phyloP scores from a whole-genome alignment of 2,113 vertebrate species.

The Eulemur rufifrons region DNA sequence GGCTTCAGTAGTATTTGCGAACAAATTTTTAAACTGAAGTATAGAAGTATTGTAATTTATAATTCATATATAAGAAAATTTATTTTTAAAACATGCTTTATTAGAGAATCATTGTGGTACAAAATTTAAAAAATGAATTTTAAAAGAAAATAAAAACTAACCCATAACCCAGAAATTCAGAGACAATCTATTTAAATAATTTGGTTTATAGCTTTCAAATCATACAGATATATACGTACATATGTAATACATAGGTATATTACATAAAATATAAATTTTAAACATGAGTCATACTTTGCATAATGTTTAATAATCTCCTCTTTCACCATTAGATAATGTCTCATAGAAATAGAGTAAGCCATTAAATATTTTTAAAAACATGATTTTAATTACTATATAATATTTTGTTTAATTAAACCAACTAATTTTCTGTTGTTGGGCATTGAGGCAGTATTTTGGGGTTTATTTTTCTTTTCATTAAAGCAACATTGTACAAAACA shows the following conservation, averaged over 20 bases:
- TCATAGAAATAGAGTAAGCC: background rate
- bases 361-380: conserved; percentile 12
- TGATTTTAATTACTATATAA: conserved; percentile 9
- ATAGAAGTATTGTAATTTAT: background rate
- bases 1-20: background rate
- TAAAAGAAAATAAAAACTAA: background rate
- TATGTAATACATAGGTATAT: background rate
- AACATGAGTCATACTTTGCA: background rate
- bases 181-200: background rate
- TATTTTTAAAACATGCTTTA: background rate
- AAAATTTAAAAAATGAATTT: background rate
- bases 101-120: background rate
- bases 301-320: background rate
- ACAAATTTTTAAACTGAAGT: background rate
- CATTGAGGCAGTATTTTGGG: background rate
- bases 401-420: background rate
- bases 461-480: background rate
- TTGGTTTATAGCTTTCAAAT: background rate
- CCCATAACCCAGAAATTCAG: background rate
- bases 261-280: background rate
- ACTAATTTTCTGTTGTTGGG: background rate
- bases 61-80: background rate
- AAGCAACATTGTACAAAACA: background rate
- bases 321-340: background rate
- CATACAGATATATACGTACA: background rate